These are phyloP conservation scores for Indicator indicator DNA, from an alignment of 2,113 vertebrate genomes.

Conservation along the genomic window DNA sequence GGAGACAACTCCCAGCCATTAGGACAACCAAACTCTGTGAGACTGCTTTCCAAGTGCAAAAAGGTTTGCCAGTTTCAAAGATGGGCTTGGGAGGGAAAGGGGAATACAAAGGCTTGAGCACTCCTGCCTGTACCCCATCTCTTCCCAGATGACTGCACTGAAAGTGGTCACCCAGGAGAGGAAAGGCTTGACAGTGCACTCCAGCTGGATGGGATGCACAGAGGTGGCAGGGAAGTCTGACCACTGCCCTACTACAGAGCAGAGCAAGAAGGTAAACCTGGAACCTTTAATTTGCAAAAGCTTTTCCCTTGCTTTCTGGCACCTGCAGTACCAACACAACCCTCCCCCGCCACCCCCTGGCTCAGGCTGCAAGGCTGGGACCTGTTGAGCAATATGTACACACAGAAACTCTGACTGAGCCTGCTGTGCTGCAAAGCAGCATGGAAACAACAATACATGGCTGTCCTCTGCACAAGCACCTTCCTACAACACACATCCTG, in stretches of 20 bases:
- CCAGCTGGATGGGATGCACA: fast-evolving
- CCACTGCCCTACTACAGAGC: neutral
- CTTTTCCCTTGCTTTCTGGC: neutral
- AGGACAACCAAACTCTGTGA: neutral
- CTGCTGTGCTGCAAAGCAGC: fast-evolving
- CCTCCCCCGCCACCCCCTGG: no score
- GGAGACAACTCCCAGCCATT: neutral
- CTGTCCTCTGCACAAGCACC: neutral
- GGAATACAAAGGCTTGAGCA: neutral
- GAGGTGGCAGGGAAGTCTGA: neutral
- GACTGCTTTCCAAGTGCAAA: neutral
- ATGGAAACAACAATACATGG: neutral
- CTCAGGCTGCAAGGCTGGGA: neutral
- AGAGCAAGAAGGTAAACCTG: neutral
- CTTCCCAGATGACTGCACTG: neutral
- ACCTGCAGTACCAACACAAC: neutral
- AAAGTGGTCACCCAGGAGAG: neutral
- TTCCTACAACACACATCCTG: fast-evolving
- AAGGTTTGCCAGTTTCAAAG: neutral
- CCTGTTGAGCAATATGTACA: neutral
- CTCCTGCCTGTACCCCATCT: neutral
- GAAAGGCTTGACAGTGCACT: fast-evolving
- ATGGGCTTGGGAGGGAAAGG: neutral
- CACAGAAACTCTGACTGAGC: neutral
- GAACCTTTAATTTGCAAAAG: neutral